A percentile compares a stretch with the other conserved stretches of the same genome.
These are phyloP conservation scores for Andrena camellia DNA, from an alignment of 2,888 invertebrate genomes.

Conservation along the genomic window DNA sequence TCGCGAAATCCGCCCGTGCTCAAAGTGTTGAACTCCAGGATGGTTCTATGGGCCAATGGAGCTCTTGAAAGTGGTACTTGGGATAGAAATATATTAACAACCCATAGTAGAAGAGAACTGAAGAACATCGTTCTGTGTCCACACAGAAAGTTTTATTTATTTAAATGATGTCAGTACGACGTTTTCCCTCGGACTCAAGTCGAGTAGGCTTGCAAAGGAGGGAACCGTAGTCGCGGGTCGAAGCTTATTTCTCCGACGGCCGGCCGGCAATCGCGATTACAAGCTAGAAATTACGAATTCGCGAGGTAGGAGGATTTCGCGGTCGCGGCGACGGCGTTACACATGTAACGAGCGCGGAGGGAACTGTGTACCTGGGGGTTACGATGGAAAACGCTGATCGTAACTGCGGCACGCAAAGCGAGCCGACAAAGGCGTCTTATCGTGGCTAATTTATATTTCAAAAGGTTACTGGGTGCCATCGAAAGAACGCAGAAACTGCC, in stretches of 20 bases:
- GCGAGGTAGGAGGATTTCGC: conserved; percentile 32
- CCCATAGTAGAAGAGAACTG: too few relatives aligned
- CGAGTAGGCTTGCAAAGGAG: not conserved
- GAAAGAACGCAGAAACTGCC: conserved; percentile 51
- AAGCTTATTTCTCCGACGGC: conserved; percentile 23
- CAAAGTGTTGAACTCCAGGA: too few relatives aligned
- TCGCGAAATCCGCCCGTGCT: too few relatives aligned
- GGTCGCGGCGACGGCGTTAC: conserved; percentile 15
- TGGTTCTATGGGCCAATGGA: too few relatives aligned
- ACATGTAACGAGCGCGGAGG: conserved; percentile 16
- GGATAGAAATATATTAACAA: too few relatives aligned
- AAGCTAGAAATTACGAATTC: conserved; percentile 50
- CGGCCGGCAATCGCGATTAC: conserved; percentile 51
- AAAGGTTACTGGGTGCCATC: conserved; percentile 60
- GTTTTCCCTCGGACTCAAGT: not conserved
- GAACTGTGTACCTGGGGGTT: conserved; percentile 1
- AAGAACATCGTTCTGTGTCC: too few relatives aligned
- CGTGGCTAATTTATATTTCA: conserved; percentile 71
- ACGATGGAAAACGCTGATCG: conserved; percentile 46
- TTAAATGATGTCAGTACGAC: not conserved
- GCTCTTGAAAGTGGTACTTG: too few relatives aligned
- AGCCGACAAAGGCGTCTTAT: conserved; percentile 72
- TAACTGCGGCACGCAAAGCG: conserved; percentile 64
- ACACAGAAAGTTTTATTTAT: too few relatives aligned
- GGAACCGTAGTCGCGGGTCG: not conserved